Evolutionary conservation across 2,888 invertebrate species (phyloP), one percentile per base, ranked within the genome.

Genomic region (Morpho deidamia): DNA sequence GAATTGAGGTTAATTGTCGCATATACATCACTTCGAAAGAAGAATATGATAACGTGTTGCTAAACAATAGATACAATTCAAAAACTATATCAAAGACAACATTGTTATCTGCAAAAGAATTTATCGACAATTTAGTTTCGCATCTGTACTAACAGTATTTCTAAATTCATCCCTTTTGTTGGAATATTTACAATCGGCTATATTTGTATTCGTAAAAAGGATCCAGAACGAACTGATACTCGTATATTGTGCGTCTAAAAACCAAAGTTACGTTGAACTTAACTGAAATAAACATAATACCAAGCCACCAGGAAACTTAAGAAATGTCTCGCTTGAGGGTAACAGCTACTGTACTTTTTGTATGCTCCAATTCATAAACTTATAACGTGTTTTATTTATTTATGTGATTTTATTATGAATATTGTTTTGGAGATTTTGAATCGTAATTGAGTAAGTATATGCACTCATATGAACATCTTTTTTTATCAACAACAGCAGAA

Each of bases 291-390:
- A 76, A 74, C 69, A 74, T 79, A 72, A 77, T 74, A 76, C 72
- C 64, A 64, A 71, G 72, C 71, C 69, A 70, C 74, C 70, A 73
- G 71, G 74, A 72, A 70, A 72, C 72, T 71, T 74, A 72, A 77
- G 79, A 71, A 79, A 78, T 76, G 69, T 75, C 72, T 73, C 62
- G 74, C 76, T 81, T 68, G 69, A 70, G 74, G 77, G 74, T 51
- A 71, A 70, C 67, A 70, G 81, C 83, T 83, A 80, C 81, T 70
- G 82, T 79, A 70, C 65, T 60, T 62, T n/a, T 63, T 58, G 48
- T 42, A 56, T 44, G 54, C 51, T 35, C 8, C 59, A 54, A 69
- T 64, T 41, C 34, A 61, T 11, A 45, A 61, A 65, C 56, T 49
- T 40, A 7, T 1, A 34, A 42, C 49, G 42, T 23, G 1, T 23